Percentiles rank a stretch among this genome's conserved stretches.
Evolutionary conservation across 2,113 vertebrate genomes (phyloP).

Genomic region (Cinclus mexicanus): DNA sequence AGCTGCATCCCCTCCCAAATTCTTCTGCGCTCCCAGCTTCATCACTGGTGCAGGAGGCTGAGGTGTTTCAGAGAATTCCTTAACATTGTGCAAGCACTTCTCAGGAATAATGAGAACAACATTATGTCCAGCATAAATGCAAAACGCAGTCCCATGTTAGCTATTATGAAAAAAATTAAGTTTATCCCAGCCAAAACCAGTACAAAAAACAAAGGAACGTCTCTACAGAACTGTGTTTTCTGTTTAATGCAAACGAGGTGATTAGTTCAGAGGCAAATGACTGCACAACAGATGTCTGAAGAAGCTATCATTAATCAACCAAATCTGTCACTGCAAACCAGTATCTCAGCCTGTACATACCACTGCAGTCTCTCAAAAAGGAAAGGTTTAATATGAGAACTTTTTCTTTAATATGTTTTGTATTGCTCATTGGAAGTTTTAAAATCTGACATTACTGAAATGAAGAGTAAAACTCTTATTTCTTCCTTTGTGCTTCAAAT

Average conservation of each 20-base stretch:
- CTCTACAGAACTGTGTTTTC: background rate
- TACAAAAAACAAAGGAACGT: background rate
- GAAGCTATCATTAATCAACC: background rate
- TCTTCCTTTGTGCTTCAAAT: background rate
- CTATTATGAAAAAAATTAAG: background rate
- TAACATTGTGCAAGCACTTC: background rate
- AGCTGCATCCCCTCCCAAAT: background rate
- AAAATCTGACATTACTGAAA: background rate
- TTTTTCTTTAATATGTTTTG: background rate
- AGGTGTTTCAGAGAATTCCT: background rate
- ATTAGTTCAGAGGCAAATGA: background rate
- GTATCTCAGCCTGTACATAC: background rate
- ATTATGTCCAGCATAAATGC: background rate
- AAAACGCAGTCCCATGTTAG: background rate
- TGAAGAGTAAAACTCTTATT: background rate
- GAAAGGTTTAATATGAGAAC: background rate
- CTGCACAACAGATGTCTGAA: background rate
- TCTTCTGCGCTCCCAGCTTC: background rate
- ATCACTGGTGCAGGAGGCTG: rapidly evolving
- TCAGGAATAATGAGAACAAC: background rate
- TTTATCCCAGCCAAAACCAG: background rate
- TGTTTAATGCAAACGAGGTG: background rate
- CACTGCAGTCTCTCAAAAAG: background rate
- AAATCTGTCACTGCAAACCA: background rate
- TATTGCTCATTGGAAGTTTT: background rate